A percentile compares a stretch with the other conserved stretches of the same genome.
phyloP scores from a whole-genome alignment of 2,888 invertebrate genomes.

The Plagodis dolabraria region DNA sequence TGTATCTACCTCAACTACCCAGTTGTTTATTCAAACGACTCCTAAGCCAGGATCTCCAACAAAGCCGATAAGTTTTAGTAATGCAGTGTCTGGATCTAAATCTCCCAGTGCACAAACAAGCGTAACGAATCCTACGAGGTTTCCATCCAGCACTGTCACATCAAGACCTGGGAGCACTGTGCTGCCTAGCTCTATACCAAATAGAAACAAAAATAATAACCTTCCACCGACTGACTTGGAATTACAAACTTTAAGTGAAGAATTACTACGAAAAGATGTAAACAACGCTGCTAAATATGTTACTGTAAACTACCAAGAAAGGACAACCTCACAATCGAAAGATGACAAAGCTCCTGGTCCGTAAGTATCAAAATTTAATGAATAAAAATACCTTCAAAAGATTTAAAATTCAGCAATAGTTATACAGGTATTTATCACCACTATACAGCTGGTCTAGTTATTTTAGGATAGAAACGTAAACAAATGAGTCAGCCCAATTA shows the following conservation, averaged over 20 bases:
- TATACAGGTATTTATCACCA: too few species aligned
- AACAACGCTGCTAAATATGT: constrained; percentile 90
- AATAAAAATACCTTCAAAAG: too few species aligned
- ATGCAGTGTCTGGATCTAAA: constrained; percentile 60
- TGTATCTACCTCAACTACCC: constrained; percentile 31
- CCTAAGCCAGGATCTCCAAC: constrained; percentile 43
- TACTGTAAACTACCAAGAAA: constrained; percentile 90
- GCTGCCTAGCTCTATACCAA: constrained; percentile 77
- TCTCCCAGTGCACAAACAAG: constrained; percentile 42
- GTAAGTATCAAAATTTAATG: constrained; percentile 79
- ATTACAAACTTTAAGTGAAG: constrained; percentile 88
- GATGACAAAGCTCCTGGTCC: constrained; percentile 90
- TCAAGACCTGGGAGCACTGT: constrained; percentile 53
- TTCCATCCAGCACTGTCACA: constrained; percentile 38
- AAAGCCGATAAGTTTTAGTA: constrained; percentile 67
- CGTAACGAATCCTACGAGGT: constrained; percentile 40
- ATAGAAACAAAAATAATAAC: constrained; percentile 56
- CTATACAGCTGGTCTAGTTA: too few species aligned
- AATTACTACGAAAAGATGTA: constrained; percentile 88
- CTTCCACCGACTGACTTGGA: constrained; percentile 83
- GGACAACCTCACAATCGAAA: constrained; percentile 88
- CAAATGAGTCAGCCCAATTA: constrained; percentile 22
- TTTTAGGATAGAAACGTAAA: constrained; percentile 1
- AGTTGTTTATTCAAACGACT: constrained; percentile 39
- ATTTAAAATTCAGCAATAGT: too few species aligned